Evolutionary conservation across 2,797 vertebrate species (phyloP), one percentile per base, ranked within the genome.

Genomic region (Neosilurus hyrtlii): DNA sequence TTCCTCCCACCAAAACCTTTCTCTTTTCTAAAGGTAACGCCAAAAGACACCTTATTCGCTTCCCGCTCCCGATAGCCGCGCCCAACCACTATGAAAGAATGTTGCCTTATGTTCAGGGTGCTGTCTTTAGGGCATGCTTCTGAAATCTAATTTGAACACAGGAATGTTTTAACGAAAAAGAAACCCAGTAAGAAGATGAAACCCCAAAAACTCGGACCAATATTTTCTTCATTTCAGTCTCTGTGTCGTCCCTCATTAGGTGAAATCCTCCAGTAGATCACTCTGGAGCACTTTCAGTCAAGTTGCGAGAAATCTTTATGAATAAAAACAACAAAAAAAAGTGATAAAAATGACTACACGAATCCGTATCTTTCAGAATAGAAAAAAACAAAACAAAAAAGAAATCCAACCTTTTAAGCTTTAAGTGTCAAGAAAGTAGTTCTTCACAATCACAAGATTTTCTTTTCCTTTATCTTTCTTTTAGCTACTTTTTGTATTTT

Each of bases 401-500:
- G 0, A 67, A 72, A 30, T 90, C 92, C 82, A 91, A 91, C 87
- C 91, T 87, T 93, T 93, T 83, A 91, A 93, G 93, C 91, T 94
- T 93, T 94, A 93, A 93, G 89, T 93, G 89, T 92, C 91, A 87
- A 91, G 90, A 85, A 89, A 88, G 87, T 90, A 89, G 85, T 90
- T 86, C 86, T 80, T 89, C 88, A 92, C 89, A 89, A 84, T 89
- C 90, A 86, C 84, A 62, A 73, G 62, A 87, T 49, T 61, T 78
- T 24, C 62, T 88, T 79, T 86, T 90, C 89, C 90, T 91, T 89
- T 93, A 85, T 85, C 87, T 86, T 92, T 91, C 89, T 90, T 92
- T 93, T 89, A 91, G 91, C 90, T 90, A 92, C 89, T 85, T 93
- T 93, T 94, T 94, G 87, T 94, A 93, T 92, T 92, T 90, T 94